These are phyloP conservation scores for Heliconius hermathena DNA, from an alignment of 1,140 invertebrate species.

Conservation along the genomic window DNA sequence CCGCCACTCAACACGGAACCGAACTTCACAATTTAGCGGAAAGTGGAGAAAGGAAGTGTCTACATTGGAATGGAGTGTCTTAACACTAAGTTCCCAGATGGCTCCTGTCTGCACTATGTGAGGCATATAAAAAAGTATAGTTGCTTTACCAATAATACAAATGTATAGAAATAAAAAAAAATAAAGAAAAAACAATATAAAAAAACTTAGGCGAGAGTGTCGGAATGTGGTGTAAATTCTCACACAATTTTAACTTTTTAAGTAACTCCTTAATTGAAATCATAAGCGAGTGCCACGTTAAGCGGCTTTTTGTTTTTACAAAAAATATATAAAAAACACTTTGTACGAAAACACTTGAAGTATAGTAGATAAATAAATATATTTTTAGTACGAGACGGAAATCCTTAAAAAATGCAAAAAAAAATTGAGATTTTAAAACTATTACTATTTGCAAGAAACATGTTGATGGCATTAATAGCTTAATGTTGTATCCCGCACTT, in stretches of 20 bases:
- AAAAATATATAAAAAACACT: slow-evolving; percentile 39
- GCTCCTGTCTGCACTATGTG: too few species aligned
- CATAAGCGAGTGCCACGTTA: slow-evolving; percentile 43
- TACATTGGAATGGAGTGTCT: too few species aligned
- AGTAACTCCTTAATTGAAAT: slow-evolving; percentile 50
- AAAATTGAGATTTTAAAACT: background rate
- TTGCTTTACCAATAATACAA: too few species aligned
- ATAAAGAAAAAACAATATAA: too few species aligned
- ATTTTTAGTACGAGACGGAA: slow-evolving; percentile 32
- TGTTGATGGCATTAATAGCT: too few species aligned
- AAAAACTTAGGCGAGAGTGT: background rate
- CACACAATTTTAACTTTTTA: slow-evolving; percentile 50
- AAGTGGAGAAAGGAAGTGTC: too few species aligned
- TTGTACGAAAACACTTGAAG: slow-evolving; percentile 34
- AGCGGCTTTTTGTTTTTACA: slow-evolving; percentile 28
- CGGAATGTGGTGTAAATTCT: slow-evolving; percentile 55
- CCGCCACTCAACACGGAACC: too few species aligned
- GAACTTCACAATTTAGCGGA: too few species aligned
- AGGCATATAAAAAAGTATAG: too few species aligned
- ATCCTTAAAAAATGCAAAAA: slow-evolving; percentile 3
- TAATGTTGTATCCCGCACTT: too few species aligned
- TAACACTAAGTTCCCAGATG: too few species aligned
- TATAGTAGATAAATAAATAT: slow-evolving; percentile 35
- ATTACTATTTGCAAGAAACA: too few species aligned
- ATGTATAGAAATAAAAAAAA: background rate